A percentile compares a stretch with the other conserved stretches of the same genome.
These are phyloP conservation scores for Darevskia nairensis DNA, from an alignment of 2,797 vertebrate genomes.

Conservation along the genomic window DNA sequence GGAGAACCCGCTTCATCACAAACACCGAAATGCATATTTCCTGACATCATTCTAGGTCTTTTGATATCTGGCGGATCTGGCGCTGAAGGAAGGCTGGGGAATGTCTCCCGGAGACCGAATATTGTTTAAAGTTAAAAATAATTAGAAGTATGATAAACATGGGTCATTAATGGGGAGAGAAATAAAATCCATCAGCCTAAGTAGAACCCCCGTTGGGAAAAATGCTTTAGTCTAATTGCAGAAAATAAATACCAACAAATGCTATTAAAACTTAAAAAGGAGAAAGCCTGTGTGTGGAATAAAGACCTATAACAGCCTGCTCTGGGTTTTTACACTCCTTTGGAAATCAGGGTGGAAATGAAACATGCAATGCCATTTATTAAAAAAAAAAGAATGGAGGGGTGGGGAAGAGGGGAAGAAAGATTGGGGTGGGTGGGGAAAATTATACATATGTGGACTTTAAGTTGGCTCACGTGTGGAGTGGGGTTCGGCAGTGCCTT, in stretches of 20 bases:
- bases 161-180: conserved; percentile 81
- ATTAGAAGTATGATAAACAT: conserved; percentile 85
- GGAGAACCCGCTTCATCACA: not conserved
- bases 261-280: conserved; percentile 73
- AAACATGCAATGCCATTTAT: not conserved
- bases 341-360: not conserved
- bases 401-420: not conserved
- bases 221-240: conserved; percentile 81
- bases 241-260: conserved; percentile 77
- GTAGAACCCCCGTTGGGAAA: conserved; percentile 83
- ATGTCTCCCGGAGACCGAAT: conserved; percentile 71
- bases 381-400: not conserved
- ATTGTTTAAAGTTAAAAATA: conserved; percentile 82
- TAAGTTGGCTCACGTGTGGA: not conserved
- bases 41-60: not conserved
- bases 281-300: conserved; percentile 31
- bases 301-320: conserved; percentile 61
- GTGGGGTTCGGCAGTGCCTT: not conserved
- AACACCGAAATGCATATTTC: not conserved
- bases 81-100: not conserved
- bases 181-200: conserved; percentile 85
- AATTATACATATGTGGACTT: not conserved
- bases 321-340: conserved; percentile 42
- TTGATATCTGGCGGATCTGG: not conserved
- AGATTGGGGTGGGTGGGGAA: not conserved